phyloP scores from a whole-genome alignment of 2,888 invertebrate species.

The Pseudanteris insignis region DNA sequence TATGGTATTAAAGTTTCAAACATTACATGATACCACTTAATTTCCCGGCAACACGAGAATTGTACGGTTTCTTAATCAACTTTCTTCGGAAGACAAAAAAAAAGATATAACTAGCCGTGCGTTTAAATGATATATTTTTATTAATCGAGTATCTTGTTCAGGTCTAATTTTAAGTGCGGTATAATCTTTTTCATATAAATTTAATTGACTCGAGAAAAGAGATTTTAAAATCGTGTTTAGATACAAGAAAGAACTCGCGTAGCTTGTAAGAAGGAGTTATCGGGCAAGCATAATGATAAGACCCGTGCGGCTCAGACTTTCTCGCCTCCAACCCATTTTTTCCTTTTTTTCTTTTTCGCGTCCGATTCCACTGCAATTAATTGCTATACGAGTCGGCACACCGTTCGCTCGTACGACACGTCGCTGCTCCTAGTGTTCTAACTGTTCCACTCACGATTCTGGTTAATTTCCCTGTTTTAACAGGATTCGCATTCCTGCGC shows the following conservation, averaged over 20 bases:
- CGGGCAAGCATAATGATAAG: background rate
- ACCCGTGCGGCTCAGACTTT: background rate
- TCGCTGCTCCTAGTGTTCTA: conserved; percentile 25
- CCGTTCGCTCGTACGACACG: conserved; percentile 16
- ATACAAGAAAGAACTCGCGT: background rate
- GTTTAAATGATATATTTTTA: no score
- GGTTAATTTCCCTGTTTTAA: conserved; percentile 45
- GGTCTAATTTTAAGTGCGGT: no score
- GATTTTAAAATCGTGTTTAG: background rate
- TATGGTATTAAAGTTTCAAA: no score
- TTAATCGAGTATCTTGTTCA: no score
- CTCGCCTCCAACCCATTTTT: conserved; percentile 33
- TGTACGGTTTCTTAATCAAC: no score
- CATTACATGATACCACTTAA: no score
- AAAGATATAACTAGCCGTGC: no score
- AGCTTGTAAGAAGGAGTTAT: background rate
- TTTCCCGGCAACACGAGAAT: no score
- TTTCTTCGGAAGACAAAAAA: no score
- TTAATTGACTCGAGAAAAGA: no score
- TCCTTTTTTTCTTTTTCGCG: conserved; percentile 26
- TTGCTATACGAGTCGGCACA: conserved; percentile 40
- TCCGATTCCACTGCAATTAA: conserved; percentile 33
- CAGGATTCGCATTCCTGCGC: conserved; percentile 42
- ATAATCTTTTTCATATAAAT: no score
- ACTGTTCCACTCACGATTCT: conserved; percentile 43